These are phyloP conservation scores for Spea hammondii DNA, from an alignment of 2,797 vertebrate genomes.

Conservation along the genomic window DNA sequence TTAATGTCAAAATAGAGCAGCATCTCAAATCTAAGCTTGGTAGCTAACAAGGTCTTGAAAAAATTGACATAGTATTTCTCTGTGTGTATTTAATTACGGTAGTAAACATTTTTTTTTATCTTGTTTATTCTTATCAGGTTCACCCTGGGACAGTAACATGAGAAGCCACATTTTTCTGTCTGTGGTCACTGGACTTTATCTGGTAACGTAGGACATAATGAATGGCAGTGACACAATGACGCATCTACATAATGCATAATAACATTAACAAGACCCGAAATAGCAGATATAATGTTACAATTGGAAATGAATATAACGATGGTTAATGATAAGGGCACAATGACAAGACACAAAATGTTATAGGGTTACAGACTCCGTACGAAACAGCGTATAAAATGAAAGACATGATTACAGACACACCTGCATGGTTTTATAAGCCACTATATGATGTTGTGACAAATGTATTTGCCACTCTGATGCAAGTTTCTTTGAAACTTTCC, in stretches of 20 bases:
- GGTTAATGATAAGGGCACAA: neutral
- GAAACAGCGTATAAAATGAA: too few relatives aligned
- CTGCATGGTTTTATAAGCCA: too few relatives aligned
- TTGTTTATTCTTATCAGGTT: neutral
- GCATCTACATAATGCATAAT: neutral
- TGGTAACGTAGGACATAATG: slow-evolving; percentile 17
- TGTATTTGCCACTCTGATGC: too few relatives aligned
- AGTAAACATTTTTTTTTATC: neutral
- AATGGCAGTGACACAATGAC: neutral
- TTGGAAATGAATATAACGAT: neutral
- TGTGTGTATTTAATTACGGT: neutral
- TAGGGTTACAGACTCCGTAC: neutral
- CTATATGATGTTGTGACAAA: too few relatives aligned
- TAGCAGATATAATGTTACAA: neutral
- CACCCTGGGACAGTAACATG: slow-evolving; percentile 18
- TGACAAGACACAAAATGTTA: neutral
- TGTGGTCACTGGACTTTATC: slow-evolving; percentile 19
- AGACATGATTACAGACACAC: too few relatives aligned
- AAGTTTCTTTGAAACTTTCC: too few relatives aligned
- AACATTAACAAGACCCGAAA: neutral
- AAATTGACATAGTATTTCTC: neutral
- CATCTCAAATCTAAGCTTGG: too few relatives aligned
- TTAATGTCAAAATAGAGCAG: too few relatives aligned
- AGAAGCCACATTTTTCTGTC: slow-evolving; percentile 5
- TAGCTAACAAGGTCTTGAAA: too few relatives aligned